phyloP scores from a whole-genome alignment of 1,140 invertebrate species.

The Acromyrmex echinatior region DNA sequence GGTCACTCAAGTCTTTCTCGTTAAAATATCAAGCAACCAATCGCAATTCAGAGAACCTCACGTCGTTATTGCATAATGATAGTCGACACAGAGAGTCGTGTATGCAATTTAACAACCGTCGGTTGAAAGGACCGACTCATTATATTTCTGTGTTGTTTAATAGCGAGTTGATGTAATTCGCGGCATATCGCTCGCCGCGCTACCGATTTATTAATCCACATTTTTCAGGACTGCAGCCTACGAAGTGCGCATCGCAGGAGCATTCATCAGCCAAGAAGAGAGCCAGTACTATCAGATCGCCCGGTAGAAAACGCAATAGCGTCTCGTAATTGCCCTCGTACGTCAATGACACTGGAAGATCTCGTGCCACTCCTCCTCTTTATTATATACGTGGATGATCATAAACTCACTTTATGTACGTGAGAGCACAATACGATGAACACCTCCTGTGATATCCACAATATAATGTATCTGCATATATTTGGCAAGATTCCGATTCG shows the following conservation, averaged over 20 bases:
- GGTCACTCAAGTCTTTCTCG: neutral
- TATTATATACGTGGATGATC: slow-evolving; percentile 48
- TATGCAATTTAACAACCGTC: slow-evolving; percentile 36
- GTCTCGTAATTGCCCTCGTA: slow-evolving; percentile 68
- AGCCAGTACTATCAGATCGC: slow-evolving; percentile 74
- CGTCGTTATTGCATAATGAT: slow-evolving; percentile 27
- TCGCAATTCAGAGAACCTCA: neutral
- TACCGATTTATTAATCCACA: slow-evolving; percentile 67
- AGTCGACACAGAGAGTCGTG: slow-evolving; percentile 14
- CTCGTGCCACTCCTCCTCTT: slow-evolving; percentile 46
- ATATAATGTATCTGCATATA: neutral
- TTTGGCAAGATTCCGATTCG: neutral
- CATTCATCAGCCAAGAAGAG: slow-evolving; percentile 41
- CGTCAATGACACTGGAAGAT: slow-evolving; percentile 66
- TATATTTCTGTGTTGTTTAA: slow-evolving; percentile 57
- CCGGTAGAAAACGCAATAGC: slow-evolving; percentile 65
- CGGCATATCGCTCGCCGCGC: slow-evolving; percentile 19
- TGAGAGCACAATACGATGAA: slow-evolving; percentile 29
- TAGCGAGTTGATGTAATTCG: slow-evolving; percentile 53
- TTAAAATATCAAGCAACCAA: slow-evolving; percentile 17
- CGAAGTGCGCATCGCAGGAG: neutral
- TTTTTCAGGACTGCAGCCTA: slow-evolving; percentile 51
- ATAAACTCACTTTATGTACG: neutral
- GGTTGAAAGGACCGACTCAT: slow-evolving; percentile 33
- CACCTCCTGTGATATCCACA: slow-evolving; percentile 5